These are phyloP conservation scores for Etheostoma perlongum DNA, from an alignment of 2,797 vertebrate genomes.

Conservation along the genomic window DNA sequence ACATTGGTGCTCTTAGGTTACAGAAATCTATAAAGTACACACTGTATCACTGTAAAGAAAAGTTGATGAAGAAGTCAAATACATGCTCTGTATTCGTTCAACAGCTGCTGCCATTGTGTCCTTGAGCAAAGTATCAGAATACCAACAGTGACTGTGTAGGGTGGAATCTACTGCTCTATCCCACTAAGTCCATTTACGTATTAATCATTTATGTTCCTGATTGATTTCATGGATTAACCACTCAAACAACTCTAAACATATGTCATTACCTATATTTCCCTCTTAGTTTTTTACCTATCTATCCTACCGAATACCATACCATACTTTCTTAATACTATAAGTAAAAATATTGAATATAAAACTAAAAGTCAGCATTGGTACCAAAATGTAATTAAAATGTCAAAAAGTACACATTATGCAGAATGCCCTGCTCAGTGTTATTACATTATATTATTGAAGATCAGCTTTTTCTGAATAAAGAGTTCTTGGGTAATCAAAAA, in stretches of 20 bases:
- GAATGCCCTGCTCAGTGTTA: neutral
- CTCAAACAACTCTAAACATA: neutral
- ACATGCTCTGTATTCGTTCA: neutral
- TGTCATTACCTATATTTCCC: neutral
- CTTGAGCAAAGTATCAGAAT: slow-evolving; percentile 19
- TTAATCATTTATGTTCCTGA: neutral
- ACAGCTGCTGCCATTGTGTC: neutral
- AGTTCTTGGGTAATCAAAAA: neutral
- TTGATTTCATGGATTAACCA: neutral
- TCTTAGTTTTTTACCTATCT: neutral
- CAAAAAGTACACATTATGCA: neutral
- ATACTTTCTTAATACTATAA: too few relatives aligned
- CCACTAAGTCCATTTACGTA: neutral
- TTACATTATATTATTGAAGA: neutral
- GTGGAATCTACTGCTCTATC: neutral
- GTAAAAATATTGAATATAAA: too few relatives aligned
- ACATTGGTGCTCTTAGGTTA: too few relatives aligned
- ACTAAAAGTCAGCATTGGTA: too few relatives aligned
- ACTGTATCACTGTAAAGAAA: too few relatives aligned
- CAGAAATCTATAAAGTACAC: too few relatives aligned
- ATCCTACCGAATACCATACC: too few relatives aligned
- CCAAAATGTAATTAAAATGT: too few relatives aligned
- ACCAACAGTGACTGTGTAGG: neutral
- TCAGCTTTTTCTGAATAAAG: neutral
- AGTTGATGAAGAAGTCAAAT: neutral